Evolutionary conservation across 2,888 invertebrate species (phyloP).

Genomic region (Drosophila colorata): DNA sequence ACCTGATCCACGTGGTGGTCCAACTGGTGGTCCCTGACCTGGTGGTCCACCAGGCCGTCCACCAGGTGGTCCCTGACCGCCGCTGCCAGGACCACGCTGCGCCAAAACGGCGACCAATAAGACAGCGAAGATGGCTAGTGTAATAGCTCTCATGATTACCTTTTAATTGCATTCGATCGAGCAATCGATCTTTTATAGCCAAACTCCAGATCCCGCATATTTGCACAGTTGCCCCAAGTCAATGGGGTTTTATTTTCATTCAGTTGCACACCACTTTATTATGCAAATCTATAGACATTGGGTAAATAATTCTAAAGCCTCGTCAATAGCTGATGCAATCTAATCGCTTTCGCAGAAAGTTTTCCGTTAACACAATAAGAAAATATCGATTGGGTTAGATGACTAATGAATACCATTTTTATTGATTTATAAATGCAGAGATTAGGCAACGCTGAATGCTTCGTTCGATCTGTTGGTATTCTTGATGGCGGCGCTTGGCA

Average conservation of each 20-base stretch:
- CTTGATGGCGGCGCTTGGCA: background rate
- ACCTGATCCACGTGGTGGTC: conserved; percentile 4
- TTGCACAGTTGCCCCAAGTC: conserved; percentile 42
- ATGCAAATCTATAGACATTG: conserved; percentile 20
- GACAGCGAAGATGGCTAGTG: conserved; percentile 51
- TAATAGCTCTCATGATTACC: conserved; percentile 48
- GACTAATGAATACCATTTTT: conserved; percentile 15
- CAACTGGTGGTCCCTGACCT: background rate
- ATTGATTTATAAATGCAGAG: conserved; percentile 19
- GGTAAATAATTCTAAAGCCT: conserved; percentile 20
- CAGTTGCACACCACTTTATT: conserved; percentile 1
- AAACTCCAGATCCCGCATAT: conserved; percentile 18
- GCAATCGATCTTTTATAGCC: conserved; percentile 41
- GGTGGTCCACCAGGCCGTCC: background rate
- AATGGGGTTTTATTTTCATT: background rate
- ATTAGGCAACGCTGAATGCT: conserved; percentile 6
- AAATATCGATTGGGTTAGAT: conserved; percentile 21
- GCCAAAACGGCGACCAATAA: conserved; percentile 51
- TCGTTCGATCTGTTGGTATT: conserved; percentile 5
- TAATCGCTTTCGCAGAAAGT: conserved; percentile 18
- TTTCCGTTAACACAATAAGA: conserved; percentile 23
- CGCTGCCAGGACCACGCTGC: conserved; percentile 14
- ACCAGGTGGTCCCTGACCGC: conserved; percentile 11
- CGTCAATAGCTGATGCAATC: conserved; percentile 29
- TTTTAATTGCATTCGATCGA: background rate